These are phyloP conservation scores for Taphrorychus bicolor DNA, from an alignment of 2,888 invertebrate genomes.

Conservation along the genomic window DNA sequence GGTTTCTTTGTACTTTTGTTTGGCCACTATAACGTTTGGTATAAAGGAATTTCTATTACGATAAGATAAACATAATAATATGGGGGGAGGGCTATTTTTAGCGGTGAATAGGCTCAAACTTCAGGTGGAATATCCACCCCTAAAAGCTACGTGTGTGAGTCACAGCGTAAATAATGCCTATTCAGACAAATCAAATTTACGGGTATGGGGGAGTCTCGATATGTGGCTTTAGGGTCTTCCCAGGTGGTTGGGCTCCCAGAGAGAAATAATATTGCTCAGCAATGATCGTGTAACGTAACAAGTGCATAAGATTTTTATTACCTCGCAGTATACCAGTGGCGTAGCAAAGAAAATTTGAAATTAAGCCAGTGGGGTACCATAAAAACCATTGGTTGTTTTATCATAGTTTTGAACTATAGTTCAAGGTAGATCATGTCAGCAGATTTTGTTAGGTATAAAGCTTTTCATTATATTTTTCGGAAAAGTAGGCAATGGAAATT, in stretches of 20 bases:
- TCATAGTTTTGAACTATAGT: no score
- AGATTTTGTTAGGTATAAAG: no score
- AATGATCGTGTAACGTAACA: neutral
- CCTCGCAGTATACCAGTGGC: neutral
- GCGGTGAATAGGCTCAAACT: neutral
- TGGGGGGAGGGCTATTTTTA: neutral
- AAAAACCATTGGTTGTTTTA: no score
- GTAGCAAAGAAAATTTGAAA: no score
- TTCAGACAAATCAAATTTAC: constrained; percentile 33
- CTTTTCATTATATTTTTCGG: no score
- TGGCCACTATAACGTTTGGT: neutral
- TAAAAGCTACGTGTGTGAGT: constrained; percentile 6
- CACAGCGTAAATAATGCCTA: constrained; percentile 20
- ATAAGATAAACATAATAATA: neutral
- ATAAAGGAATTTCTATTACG: neutral
- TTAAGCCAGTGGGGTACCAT: no score
- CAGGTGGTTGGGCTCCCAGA: constrained; percentile 29
- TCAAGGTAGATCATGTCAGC: no score
- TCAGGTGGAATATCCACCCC: constrained; percentile 2
- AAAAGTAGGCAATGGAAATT: no score
- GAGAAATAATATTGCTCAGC: neutral
- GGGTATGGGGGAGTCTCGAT: constrained; percentile 16
- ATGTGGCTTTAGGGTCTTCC: constrained; percentile 25
- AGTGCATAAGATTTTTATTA: constrained; percentile 1
- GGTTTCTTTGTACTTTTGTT: neutral